phyloP scores from a whole-genome alignment of 2,113 vertebrate genomes.

The Leucoraja erinaceus region DNA sequence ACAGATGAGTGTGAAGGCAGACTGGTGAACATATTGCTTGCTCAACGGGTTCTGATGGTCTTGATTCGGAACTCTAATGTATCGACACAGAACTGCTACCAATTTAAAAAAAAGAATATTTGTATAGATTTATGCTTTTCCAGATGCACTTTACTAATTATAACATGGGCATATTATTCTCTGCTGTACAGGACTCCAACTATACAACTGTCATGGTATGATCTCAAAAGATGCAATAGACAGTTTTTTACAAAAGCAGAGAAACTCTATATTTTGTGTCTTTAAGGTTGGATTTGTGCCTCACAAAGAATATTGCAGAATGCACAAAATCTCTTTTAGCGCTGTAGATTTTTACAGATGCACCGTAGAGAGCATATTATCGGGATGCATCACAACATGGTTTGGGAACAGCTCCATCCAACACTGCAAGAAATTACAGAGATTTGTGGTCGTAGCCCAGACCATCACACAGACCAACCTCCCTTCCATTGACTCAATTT shows the following conservation, averaged over 20 bases:
- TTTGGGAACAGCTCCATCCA: no score
- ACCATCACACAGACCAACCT: no score
- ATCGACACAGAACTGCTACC: not conserved
- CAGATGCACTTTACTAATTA: not conserved
- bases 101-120: not conserved
- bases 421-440: no score
- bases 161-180: not conserved
- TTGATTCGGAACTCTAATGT: not conserved
- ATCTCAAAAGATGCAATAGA: not conserved
- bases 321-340: not conserved
- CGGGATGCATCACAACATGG: no score
- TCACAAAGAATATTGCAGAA: not conserved
- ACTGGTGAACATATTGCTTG: not conserved
- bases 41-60: not conserved
- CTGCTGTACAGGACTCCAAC: not conserved
- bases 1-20: not conserved
- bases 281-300: not conserved
- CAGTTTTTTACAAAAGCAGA: not conserved
- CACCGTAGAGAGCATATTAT: no score
- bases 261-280: not conserved
- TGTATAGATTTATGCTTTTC: not conserved
- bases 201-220: not conserved
- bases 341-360: no score
- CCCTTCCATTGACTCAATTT: no score
- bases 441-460: no score